phyloP scores from a whole-genome alignment of 2,888 invertebrate genomes.

The Epistrophe grossulariae region DNA sequence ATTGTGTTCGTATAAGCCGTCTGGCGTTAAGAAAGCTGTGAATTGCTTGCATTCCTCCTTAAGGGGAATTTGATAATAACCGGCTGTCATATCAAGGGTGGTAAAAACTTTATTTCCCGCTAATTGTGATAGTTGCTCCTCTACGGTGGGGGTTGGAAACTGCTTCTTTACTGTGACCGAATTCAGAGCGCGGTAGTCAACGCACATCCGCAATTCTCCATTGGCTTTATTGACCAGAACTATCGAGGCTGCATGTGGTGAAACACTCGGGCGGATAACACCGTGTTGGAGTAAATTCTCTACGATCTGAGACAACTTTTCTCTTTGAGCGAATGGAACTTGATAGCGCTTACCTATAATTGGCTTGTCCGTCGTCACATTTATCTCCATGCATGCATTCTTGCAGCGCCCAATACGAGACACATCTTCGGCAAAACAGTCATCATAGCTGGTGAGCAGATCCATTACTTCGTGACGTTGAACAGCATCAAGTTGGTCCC shows the following conservation, averaged over 20 bases:
- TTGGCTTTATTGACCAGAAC: constrained; percentile 72
- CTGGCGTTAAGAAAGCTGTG: constrained; percentile 72
- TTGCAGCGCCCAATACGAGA: constrained; percentile 36
- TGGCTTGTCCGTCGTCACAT: constrained; percentile 28
- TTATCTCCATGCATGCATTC: constrained; percentile 39
- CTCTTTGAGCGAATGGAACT: constrained; percentile 40
- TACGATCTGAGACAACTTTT: neutral
- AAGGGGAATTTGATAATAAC: constrained; percentile 78
- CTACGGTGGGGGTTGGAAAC: constrained; percentile 69
- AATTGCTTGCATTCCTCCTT: constrained; percentile 62
- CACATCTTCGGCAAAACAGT: constrained; percentile 41
- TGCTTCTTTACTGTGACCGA: too few species aligned
- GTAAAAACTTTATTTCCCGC: constrained; percentile 78
- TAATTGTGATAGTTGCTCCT: constrained; percentile 67
- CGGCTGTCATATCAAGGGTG: constrained; percentile 78
- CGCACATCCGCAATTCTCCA: constrained; percentile 69
- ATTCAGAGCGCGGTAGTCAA: constrained; percentile 68
- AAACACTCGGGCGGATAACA: constrained; percentile 36
- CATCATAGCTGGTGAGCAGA: neutral
- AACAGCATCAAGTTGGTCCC: neutral
- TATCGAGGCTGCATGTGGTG: constrained; percentile 63
- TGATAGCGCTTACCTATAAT: constrained; percentile 42
- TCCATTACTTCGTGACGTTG: constrained; percentile 3
- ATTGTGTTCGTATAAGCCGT: constrained; percentile 73
- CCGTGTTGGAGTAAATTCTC: neutral